Evolutionary conservation across 2,888 invertebrate species (phyloP).

Genomic region (Hypselothyrea guttata): DNA sequence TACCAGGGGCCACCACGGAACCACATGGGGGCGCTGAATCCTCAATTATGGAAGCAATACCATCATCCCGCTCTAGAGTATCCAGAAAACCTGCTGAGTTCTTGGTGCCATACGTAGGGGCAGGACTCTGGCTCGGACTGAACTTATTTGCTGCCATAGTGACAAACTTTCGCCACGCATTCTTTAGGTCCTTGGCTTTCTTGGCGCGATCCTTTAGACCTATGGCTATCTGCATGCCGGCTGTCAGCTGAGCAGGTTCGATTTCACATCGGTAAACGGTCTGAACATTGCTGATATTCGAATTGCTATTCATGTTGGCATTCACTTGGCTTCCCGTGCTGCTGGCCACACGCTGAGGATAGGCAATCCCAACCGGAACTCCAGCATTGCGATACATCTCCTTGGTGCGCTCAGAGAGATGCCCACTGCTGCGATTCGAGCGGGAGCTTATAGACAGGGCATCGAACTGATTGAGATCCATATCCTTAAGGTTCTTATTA

Average conservation of each 20-base stretch:
- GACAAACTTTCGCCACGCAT: conserved; percentile 82
- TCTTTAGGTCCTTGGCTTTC: conserved; percentile 82
- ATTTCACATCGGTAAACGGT: conserved; percentile 82
- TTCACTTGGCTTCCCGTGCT: conserved; percentile 43
- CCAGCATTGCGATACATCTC: conserved; percentile 81
- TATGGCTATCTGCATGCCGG: conserved; percentile 82
- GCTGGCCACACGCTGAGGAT: conserved; percentile 76
- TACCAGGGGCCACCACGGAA: conserved; percentile 67
- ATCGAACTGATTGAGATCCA: conserved; percentile 79
- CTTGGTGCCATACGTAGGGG: conserved; percentile 77
- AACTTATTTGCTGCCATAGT: conserved; percentile 82
- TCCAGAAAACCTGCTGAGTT: conserved; percentile 68
- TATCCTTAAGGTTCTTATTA: conserved; percentile 56
- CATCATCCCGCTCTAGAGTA: conserved; percentile 77
- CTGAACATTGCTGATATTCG: conserved; percentile 75
- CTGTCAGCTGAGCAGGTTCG: conserved; percentile 79
- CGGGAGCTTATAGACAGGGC: conserved; percentile 80
- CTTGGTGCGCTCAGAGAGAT: conserved; percentile 81
- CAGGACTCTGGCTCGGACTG: conserved; percentile 80
- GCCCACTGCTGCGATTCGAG: conserved; percentile 80
- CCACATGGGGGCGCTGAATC: conserved; percentile 66
- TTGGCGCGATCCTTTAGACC: conserved; percentile 82
- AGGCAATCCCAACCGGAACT: conserved; percentile 80
- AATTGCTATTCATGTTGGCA: conserved; percentile 23
- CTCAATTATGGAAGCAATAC: conserved; percentile 80